These are phyloP conservation scores for Lutraria rhynchaena DNA, from an alignment of 1,140 invertebrate species.

Conservation along the genomic window DNA sequence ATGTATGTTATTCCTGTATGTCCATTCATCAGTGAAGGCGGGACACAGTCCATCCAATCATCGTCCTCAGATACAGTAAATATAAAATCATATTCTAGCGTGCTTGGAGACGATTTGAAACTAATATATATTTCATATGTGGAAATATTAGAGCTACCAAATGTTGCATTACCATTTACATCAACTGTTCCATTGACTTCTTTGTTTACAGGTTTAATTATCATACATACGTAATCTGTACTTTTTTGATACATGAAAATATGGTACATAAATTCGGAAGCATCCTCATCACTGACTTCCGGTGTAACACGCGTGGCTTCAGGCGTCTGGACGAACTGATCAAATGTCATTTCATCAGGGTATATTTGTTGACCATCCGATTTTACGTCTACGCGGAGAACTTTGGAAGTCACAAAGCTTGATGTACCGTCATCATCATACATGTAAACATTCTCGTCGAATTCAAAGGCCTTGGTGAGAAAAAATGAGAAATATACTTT, in stretches of 20 bases:
- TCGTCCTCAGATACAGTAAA: background rate
- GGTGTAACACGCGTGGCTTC: background rate
- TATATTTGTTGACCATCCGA: background rate
- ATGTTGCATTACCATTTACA: too few species aligned
- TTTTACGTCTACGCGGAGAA: conserved; percentile 41
- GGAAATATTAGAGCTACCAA: background rate
- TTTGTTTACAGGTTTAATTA: background rate
- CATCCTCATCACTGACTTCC: conserved; percentile 29
- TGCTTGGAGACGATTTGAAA: background rate
- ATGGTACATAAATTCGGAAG: conserved; percentile 42
- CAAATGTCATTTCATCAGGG: conserved; percentile 25
- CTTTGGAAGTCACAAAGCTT: conserved; percentile 38
- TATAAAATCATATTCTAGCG: conserved; percentile 32
- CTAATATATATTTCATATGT: conserved; percentile 26
- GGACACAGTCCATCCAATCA: conserved; percentile 30
- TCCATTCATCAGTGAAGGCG: conserved; percentile 15
- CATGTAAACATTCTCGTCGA: conserved; percentile 53
- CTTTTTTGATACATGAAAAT: conserved; percentile 26
- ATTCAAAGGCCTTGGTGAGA: conserved; percentile 39
- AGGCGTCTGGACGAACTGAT: conserved; percentile 30
- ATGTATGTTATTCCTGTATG: conserved; percentile 26
- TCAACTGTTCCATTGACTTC: too few species aligned
- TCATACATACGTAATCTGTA: conserved; percentile 35
- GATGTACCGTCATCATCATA: conserved; percentile 49
- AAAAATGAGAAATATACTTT: too few species aligned